Conservation (phyloP, 2,888 invertebrate genomes). For the Eupeodes luniger region DNA sequence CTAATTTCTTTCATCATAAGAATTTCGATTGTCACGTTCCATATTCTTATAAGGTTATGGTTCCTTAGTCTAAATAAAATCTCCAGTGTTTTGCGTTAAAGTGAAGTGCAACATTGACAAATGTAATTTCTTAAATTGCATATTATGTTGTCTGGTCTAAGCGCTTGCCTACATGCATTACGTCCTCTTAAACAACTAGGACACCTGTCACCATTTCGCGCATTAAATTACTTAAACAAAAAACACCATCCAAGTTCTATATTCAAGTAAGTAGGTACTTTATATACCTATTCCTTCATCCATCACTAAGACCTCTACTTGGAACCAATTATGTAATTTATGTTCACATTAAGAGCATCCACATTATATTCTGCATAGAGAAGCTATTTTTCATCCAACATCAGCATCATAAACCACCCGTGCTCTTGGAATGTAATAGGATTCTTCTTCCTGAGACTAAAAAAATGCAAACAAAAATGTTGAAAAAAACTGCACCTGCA, state of each 20-base stretch:
- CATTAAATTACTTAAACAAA: not conserved
- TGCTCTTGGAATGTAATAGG: constrained; percentile 37
- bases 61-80: too few species aligned
- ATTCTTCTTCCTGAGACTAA: constrained; percentile 42
- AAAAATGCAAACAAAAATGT: not conserved
- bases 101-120: too few species aligned
- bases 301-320: constrained; percentile 26
- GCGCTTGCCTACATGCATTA: too few species aligned
- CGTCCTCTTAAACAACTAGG: not conserved
- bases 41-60: too few species aligned
- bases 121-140: too few species aligned
- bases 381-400: constrained; percentile 7
- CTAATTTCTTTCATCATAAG: too few species aligned
- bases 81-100: too few species aligned
- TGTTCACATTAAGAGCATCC: constrained; percentile 7
- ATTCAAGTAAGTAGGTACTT: not conserved
- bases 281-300: not conserved
- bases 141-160: too few species aligned
- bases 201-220: not conserved
- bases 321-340: constrained; percentile 38
- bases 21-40: too few species aligned
- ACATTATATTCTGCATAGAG: not conserved
- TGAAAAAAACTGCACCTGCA: constrained; percentile 53
- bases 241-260: not conserved
- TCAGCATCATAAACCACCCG: constrained; percentile 4